Conservation (phyloP, 2,797 vertebrate genomes). For the Esox lucius region DNA sequence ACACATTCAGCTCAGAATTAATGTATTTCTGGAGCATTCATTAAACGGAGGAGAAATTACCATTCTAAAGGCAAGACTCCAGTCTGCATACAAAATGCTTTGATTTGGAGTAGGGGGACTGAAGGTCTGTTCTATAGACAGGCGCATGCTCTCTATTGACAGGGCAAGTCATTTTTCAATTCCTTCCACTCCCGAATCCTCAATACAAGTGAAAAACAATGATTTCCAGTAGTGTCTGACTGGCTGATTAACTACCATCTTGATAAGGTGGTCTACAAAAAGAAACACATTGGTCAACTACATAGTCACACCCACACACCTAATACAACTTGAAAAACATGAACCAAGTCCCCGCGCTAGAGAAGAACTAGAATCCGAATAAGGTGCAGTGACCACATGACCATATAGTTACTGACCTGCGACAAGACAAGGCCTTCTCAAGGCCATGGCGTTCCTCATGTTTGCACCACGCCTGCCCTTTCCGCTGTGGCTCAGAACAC, state of each 20-base stretch:
- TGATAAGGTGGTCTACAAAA: constrained; percentile 50
- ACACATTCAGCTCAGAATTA: constrained; percentile 60
- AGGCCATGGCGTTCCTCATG: constrained; percentile 3
- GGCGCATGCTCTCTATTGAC: constrained; percentile 60
- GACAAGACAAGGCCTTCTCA: neutral
- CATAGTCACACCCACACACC: no score
- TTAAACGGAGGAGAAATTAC: constrained; percentile 58
- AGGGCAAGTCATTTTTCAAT: constrained; percentile 63
- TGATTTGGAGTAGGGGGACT: constrained; percentile 43
- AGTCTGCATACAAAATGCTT: constrained; percentile 54
- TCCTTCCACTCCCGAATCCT: constrained; percentile 58
- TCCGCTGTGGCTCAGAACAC: constrained; percentile 10
- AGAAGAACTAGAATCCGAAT: neutral
- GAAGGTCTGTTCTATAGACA: constrained; percentile 18
- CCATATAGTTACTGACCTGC: neutral
- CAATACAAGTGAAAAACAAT: constrained; percentile 66
- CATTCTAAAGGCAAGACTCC: constrained; percentile 58
- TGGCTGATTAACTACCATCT: constrained; percentile 59
- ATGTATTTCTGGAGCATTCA: constrained; percentile 67
- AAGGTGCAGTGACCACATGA: neutral
- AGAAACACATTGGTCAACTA: constrained; percentile 53
- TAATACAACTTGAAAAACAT: constrained; percentile 39
- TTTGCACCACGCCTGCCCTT: constrained; percentile 31
- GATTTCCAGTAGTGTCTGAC: constrained; percentile 70
- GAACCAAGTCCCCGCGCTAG: neutral